Evolutionary conservation across 2,797 vertebrate species (phyloP).

Genomic region (Cuniculus paca): DNA sequence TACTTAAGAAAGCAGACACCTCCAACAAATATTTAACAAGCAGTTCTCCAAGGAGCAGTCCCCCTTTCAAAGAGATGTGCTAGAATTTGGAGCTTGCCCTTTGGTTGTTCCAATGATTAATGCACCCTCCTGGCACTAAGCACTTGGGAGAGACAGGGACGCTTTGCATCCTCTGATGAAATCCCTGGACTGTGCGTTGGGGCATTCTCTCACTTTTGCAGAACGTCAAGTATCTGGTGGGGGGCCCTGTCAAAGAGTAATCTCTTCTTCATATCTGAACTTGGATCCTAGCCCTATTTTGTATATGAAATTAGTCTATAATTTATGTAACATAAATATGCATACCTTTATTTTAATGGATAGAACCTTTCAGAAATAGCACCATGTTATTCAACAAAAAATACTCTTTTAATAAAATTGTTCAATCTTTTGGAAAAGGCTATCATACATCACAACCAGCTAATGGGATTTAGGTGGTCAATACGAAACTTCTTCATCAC

Average conservation of each 20-base stretch:
- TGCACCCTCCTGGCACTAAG: not conserved
- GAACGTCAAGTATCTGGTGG: not conserved
- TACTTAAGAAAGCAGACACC: not conserved
- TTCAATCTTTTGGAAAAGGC: not conserved
- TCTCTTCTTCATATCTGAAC: not conserved
- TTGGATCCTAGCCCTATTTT: not conserved
- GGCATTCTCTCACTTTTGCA: not conserved
- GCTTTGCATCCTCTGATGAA: not conserved
- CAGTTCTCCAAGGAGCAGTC: not conserved
- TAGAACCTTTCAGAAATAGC: slow-evolving; percentile 38
- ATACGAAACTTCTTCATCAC: not conserved
- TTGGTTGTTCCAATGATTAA: slow-evolving; percentile 1
- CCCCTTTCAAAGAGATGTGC: not conserved
- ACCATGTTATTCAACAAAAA: not conserved
- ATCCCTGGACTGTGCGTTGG: not conserved
- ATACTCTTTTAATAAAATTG: not conserved
- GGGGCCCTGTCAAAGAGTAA: not conserved
- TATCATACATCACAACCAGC: not conserved
- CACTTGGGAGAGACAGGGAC: not conserved
- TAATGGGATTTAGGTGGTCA: not conserved
- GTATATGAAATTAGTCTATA: not conserved
- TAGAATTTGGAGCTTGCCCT: not conserved
- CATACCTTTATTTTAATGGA: not conserved
- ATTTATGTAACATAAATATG: no score
- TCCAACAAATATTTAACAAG: not conserved